Conservation (phyloP, 2,888 invertebrate species). For the Callyntrura sp. region DNA sequence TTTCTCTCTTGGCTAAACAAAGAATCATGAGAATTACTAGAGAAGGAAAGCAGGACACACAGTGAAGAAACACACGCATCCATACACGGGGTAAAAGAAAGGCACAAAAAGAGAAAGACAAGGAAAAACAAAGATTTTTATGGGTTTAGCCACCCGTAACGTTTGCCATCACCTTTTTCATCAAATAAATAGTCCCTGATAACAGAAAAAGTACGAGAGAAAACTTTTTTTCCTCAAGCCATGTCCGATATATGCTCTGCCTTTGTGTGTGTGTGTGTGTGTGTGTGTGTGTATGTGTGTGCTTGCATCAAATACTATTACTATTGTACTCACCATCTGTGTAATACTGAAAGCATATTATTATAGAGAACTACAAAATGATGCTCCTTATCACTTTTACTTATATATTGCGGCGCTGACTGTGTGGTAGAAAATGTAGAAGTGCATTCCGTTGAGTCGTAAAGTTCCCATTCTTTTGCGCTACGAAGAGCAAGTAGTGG, state of each 20-base stretch:
- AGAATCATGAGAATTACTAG: conserved; percentile 39
- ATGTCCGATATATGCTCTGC: conserved; percentile 51
- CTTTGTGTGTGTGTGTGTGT: too few species aligned
- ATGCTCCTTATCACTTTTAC: conserved; percentile 45
- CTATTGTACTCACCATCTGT: too few species aligned
- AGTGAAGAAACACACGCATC: neutral
- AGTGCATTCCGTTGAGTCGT: conserved; percentile 24
- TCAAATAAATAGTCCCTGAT: conserved; percentile 73
- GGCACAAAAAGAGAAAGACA: conserved; percentile 37
- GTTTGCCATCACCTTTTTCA: conserved; percentile 73
- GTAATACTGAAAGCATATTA: too few species aligned
- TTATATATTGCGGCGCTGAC: neutral
- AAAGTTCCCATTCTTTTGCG: conserved; percentile 19
- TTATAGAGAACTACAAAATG: too few species aligned
- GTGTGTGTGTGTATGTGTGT: too few species aligned
- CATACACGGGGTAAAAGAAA: neutral
- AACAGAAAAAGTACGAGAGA: conserved; percentile 55
- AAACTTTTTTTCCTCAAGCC: conserved; percentile 56
- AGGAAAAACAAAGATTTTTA: conserved; percentile 79
- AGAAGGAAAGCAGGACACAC: conserved; percentile 15
- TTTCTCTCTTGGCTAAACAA: conserved; percentile 28
- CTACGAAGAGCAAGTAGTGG: conserved; percentile 55
- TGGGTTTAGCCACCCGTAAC: conserved; percentile 73
- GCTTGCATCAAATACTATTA: too few species aligned
- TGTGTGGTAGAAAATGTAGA: conserved; percentile 3